phyloP scores from a whole-genome alignment of 2,113 vertebrate genomes.

The Boulengeromyrus knoepffleri region DNA sequence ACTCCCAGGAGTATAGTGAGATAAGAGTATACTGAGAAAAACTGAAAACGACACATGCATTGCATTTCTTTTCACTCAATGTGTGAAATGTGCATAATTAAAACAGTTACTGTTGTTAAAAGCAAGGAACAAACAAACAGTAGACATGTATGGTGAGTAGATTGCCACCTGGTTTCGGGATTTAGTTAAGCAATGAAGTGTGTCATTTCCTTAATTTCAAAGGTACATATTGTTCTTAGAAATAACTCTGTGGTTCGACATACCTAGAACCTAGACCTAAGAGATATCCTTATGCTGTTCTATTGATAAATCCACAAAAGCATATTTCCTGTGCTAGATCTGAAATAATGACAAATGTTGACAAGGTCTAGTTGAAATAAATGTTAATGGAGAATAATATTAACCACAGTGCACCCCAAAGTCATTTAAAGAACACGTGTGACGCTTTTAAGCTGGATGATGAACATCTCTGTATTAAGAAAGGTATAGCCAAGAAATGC shows the following conservation, averaged over 20 bases:
- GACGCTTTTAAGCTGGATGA: not conserved
- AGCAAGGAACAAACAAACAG: not conserved
- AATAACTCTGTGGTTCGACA: not conserved
- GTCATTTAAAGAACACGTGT: not conserved
- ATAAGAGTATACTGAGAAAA: not conserved
- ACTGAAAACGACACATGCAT: not conserved
- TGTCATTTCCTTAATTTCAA: not conserved
- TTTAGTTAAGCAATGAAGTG: not conserved
- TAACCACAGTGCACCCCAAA: not conserved
- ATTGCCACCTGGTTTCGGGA: not conserved
- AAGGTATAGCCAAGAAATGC: not conserved
- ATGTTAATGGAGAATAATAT: not conserved
- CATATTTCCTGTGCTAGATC: not conserved
- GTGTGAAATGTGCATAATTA: not conserved
- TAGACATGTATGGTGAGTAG: not conserved
- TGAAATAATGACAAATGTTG: not conserved
- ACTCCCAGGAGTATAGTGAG: not conserved
- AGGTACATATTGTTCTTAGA: not conserved
- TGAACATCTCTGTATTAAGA: not conserved
- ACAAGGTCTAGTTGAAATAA: not conserved
- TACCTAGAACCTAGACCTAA: not conserved
- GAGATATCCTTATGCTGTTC: not conserved
- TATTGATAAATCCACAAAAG: not conserved
- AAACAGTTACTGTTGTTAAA: not conserved
- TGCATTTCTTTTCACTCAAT: not conserved